Conservation (phyloP, 2,888 invertebrate genomes). For the Mantis religiosa region DNA sequence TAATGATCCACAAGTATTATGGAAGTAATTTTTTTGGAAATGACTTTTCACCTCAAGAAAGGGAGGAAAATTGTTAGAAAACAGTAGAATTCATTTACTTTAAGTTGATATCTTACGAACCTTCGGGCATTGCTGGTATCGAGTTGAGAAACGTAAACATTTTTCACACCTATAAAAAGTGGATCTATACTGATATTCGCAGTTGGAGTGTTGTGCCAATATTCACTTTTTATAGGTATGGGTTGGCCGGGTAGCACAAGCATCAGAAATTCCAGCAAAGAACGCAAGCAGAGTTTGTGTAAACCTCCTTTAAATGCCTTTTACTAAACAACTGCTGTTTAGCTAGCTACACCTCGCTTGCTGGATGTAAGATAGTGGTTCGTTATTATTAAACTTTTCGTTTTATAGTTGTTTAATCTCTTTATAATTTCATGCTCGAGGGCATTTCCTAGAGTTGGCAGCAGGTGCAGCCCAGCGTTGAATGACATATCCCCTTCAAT, state of each 20-base stretch:
- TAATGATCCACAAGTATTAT: too few relatives aligned
- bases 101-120: too few relatives aligned
- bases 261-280: background rate
- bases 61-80: too few relatives aligned
- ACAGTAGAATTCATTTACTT: too few relatives aligned
- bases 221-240: background rate
- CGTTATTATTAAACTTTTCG: background rate
- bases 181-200: too few relatives aligned
- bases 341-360: background rate
- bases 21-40: too few relatives aligned
- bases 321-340: background rate
- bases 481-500: background rate
- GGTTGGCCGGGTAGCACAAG: background rate
- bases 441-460: background rate
- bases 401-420: background rate
- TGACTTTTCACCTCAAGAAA: too few relatives aligned
- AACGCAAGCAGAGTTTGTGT: background rate
- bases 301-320: background rate
- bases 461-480: background rate
- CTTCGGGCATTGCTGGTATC: too few relatives aligned
- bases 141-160: too few relatives aligned
- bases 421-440: background rate
- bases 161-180: too few relatives aligned
- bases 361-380: background rate
- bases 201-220: background rate